Evolutionary conservation across 2,888 invertebrate genomes (phyloP), one percentile per base, ranked within the genome.

Genomic region (Lasioglossum marginatum): DNA sequence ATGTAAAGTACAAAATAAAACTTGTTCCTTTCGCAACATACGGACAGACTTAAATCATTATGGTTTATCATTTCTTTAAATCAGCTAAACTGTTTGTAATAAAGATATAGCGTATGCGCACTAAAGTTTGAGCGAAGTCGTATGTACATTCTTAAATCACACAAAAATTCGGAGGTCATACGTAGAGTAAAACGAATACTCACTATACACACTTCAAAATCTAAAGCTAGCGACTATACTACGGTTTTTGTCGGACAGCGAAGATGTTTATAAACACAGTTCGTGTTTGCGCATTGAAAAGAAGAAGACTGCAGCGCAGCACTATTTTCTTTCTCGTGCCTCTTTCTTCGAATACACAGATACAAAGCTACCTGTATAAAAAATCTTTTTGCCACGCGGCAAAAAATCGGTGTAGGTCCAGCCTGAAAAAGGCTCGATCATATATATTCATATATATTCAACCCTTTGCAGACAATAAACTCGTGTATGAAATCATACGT

Each of bases 61-160:
- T n/a, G 34, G 52, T 23, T 70, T 70, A 68, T 4, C n/a, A n/a
- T 43, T 70, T 27, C 14, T 70, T 57, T n/a, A 66, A n/a, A 57
- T 73, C 34, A 14, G n/a, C 31, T 27, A 14, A 66, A 66, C 79
- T 83, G 81, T 82, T 78, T 86, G 52, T 31, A 48, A 76, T 76
- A 63, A 43, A 80, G 74, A 70, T 85, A 87, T 8, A 37, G 66
- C 10, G 8, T 75, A 57, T 71, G 37, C 52, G 34, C 66, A 66
- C 19, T 75, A 66, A 79, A 48, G 78, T 70, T 87, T 87, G 83
- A 89, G 82, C 83, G 74, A 60, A 83, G 34, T 68, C 80, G 27
- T 88, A 88, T 87, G 66, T 89, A 89, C 81, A 89, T 72, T 68
- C 60, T 70, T 83, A 48, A 74, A 88, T 63, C 74, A 60, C 79